Conservation (phyloP, 2,888 invertebrate genomes). For the Noctua comes region DNA sequence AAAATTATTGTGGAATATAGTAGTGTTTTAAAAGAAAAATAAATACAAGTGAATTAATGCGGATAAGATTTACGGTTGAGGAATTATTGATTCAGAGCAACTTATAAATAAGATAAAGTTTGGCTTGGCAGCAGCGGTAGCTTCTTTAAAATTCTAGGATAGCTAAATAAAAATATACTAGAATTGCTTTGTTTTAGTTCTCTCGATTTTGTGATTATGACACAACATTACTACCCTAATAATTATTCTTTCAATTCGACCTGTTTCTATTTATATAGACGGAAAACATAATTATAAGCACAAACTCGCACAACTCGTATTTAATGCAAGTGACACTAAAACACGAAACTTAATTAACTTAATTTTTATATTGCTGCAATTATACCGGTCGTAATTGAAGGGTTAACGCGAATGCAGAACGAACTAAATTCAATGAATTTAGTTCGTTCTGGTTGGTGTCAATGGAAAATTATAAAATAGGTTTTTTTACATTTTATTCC, state of each 20-base stretch:
- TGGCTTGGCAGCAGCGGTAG: neutral
- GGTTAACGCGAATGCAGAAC: conserved; percentile 19
- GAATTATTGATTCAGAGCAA: neutral
- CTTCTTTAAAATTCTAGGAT: neutral
- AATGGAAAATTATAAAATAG: neutral
- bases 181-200: neutral
- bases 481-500: neutral
- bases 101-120: neutral
- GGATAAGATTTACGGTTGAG: neutral
- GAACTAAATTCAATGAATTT: neutral
- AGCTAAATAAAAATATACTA: neutral
- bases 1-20: neutral
- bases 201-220: neutral
- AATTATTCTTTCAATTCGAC: neutral
- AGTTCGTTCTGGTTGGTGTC: too few relatives aligned
- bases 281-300: conserved; percentile 17
- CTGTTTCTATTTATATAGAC: neutral
- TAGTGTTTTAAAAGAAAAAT: neutral
- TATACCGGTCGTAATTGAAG: conserved; percentile 36
- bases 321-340: conserved; percentile 11
- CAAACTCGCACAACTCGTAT: neutral
- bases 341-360: neutral
- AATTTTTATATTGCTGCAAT: conserved; percentile 16
- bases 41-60: neutral
- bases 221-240: neutral